A percentile compares a stretch with the other conserved stretches of the same genome.
These are phyloP conservation scores for Episyrphus balteatus DNA, from an alignment of 1,140 invertebrate species.

Conservation along the genomic window DNA sequence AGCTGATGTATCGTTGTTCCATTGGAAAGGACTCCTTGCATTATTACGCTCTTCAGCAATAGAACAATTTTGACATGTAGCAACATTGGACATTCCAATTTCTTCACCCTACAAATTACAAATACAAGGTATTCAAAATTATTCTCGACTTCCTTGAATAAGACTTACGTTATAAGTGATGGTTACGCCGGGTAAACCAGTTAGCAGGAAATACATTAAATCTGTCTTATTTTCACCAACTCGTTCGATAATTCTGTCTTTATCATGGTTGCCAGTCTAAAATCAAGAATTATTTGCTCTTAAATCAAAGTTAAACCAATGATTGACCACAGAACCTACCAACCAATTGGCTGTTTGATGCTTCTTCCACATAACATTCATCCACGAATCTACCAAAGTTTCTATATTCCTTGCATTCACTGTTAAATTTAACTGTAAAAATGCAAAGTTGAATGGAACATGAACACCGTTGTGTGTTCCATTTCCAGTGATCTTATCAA, in stretches of 20 bases:
- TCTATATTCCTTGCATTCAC: slow-evolving; percentile 39
- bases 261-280: slow-evolving; percentile 48
- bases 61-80: slow-evolving; percentile 39
- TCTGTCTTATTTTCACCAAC: slow-evolving; percentile 46
- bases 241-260: slow-evolving; percentile 41
- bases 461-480: slow-evolving; percentile 39
- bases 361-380: slow-evolving; percentile 40
- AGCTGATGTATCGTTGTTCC: slow-evolving; percentile 41
- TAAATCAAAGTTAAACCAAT: neutral
- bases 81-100: slow-evolving; percentile 57
- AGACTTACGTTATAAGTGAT: slow-evolving; percentile 43
- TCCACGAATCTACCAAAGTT: slow-evolving; percentile 39
- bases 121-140: neutral
- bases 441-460: slow-evolving; percentile 51
- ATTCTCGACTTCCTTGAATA: neutral
- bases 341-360: slow-evolving; percentile 46
- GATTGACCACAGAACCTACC: slow-evolving; percentile 30
- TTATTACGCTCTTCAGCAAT: slow-evolving; percentile 42
- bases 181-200: slow-evolving; percentile 55
- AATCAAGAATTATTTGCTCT: neutral
- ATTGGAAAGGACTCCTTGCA: slow-evolving; percentile 59
- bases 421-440: slow-evolving; percentile 31
- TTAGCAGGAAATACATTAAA: slow-evolving; percentile 49
- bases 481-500: slow-evolving; percentile 46
- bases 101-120: slow-evolving; percentile 49